Base-by-base conservation (phyloP, 2,888 invertebrate genomes). In the Nomada ruficornis region DNA sequence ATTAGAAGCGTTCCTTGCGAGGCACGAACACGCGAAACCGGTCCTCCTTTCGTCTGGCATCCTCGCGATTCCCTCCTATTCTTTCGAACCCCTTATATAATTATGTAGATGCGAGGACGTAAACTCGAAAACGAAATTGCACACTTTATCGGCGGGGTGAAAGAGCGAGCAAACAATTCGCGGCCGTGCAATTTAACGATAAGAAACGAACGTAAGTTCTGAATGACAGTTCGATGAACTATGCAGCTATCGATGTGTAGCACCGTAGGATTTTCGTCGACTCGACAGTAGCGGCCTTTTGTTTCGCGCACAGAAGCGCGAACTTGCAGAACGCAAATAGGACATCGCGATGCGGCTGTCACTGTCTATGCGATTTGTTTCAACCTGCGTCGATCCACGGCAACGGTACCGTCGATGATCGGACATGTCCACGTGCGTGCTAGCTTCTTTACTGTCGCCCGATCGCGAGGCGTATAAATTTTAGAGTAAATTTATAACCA, bases 151-250 rank as follows among this genome's bases (percentile, higher is more conserved):
- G n/a, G 15, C n/a, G n/a, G 55, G 29, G 55, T n/a, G 42, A 42
- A 20, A 26, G 9, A 4, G n/a, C 1, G 13, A 67, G 36, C 2
- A 20, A 18, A 13, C 13, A 47, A 44, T 20, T 67, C 23, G 10
- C 4, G n/a, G 18, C 42, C 23, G 57, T 60, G 42, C 42, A n/a
- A 54, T 69, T 29, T 54, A 36, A 50, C 13, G 29, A 44, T 18
- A 42, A 55, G 50, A 23, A 36, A 59, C 29, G 77, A 50, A 50
- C 26, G 50, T 64, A 50, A 54, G 69, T 69, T 52, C 36, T 26
- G 64, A 60, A 69, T 20, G 62, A 65, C 71, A 59, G 88, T 87
- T 87, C 88, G 86, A 88, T 77, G 87, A 86, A 87, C 87, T 36
- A 64, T 64, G 62, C 75, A 77, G 10, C 47, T 47, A 4, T 47